Base-by-base conservation (phyloP, 2,888 invertebrate species). In the Cyclophora punctaria region DNA sequence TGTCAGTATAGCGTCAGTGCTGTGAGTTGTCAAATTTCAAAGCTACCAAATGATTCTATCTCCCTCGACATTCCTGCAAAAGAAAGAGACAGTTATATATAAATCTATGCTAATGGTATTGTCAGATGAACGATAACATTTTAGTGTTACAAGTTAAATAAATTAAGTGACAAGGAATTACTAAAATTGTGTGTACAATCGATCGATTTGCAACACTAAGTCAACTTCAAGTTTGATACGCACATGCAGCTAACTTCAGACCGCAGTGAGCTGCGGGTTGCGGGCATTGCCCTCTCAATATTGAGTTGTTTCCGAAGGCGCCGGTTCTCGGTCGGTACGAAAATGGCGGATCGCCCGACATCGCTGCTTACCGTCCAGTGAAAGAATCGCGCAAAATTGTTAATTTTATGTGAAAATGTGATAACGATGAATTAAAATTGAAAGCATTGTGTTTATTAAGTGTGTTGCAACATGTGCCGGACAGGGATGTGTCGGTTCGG, bases 281-380 rank as follows among this genome's bases (percentile, higher is more conserved):
- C 81, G 86, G 82, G 76, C 87, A 81, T 78, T 87, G 86, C 85
- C 87, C 86, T 85, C 79, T 82, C 76, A 74, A 73, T 84, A 84
- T 84, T 73, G 84, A 78, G 73, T 78, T 73, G 77, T 79, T 77
- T 83, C 73, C 64, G 82, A 83, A 75, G 79, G 78, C 64, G 76
- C 73, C 69, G 71, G 80, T 75, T 68, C 59, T 64, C 66, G 69
- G 62, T 64, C 66, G 69, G 62, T 68, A 68, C 59, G 73, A 85
- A 84, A 75, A 88, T 88, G 87, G 87, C 86, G 85, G 80, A 75
- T 68, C 53, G 68, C 57, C 57, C 51, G 59, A 55, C 67, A 60
- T 67, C 63, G 69, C 61, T 59, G 59, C 37, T 4, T 64, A 49
- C 59, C 60, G 58, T 62, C 59, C 62, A 64, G 60, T 66, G 57